A percentile compares a stretch with the other conserved stretches of the same genome.
Evolutionary conservation across 2,888 invertebrate species (phyloP).

Genomic region (Nemotelus nigrinus): DNA sequence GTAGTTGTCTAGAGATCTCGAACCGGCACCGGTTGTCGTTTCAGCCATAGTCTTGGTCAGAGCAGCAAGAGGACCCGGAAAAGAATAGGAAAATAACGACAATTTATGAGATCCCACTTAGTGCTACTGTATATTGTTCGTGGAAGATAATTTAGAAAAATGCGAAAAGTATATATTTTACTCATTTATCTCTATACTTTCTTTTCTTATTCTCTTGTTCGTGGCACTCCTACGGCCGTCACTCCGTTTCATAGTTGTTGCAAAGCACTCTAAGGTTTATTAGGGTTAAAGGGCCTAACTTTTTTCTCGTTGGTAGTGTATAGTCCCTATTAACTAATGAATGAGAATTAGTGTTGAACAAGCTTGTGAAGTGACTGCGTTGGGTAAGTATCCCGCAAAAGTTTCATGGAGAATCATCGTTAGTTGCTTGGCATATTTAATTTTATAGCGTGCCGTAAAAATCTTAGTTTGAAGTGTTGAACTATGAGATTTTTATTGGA

Average conservation of each 20-base stretch:
- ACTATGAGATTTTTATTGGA: too few species aligned
- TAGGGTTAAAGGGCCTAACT: conserved; percentile 14
- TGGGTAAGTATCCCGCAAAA: too few species aligned
- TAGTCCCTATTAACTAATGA: too few species aligned
- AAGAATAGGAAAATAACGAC: conserved; percentile 19
- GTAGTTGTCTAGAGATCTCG: neutral
- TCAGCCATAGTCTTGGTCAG: neutral
- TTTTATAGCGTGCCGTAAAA: too few species aligned
- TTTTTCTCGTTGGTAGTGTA: neutral
- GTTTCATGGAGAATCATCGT: too few species aligned
- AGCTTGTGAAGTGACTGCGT: too few species aligned
- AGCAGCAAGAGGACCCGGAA: neutral
- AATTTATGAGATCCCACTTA: conserved; percentile 37
- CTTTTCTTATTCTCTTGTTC: neutral
- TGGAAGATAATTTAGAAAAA: conserved; percentile 31
- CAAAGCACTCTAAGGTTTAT: neutral
- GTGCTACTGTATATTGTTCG: conserved; percentile 15
- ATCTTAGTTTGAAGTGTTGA: too few species aligned
- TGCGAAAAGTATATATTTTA: conserved; percentile 33
- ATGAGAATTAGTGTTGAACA: too few species aligned
- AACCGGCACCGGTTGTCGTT: neutral
- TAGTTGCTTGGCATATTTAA: too few species aligned
- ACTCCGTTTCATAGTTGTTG: neutral
- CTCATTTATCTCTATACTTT: neutral
- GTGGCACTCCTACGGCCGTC: neutral